phyloP scores from a whole-genome alignment of 2,888 invertebrate species.

The Muschampia plurimacula region DNA sequence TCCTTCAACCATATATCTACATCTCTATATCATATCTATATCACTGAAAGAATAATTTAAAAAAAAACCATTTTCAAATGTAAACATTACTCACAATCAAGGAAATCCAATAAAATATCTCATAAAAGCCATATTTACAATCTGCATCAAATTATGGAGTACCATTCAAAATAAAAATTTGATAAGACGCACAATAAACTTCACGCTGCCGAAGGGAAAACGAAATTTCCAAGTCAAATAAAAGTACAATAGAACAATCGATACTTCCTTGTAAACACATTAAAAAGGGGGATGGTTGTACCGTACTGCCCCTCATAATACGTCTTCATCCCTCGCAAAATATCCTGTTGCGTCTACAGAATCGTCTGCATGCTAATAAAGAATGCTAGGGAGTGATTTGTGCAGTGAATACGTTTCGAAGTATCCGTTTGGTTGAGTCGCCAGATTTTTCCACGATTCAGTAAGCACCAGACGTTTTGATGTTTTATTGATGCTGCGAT shows the following conservation, averaged over 20 bases:
- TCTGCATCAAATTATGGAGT: constrained; percentile 32
- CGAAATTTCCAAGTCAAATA: constrained; percentile 83
- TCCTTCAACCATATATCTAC: too few species aligned
- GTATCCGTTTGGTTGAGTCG: constrained; percentile 48
- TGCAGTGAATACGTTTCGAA: constrained; percentile 57
- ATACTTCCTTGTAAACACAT: constrained; percentile 85
- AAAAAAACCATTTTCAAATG: background rate
- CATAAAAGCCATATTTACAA: constrained; percentile 30
- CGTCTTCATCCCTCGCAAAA: constrained; percentile 74
- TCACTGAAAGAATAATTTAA: background rate
- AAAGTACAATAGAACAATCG: constrained; percentile 83
- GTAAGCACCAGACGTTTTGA: constrained; percentile 16
- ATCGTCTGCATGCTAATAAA: constrained; percentile 80
- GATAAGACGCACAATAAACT: constrained; percentile 63
- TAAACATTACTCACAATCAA: constrained; percentile 16
- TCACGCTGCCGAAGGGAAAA: constrained; percentile 60
- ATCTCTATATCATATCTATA: too few species aligned
- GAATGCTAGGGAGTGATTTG: constrained; percentile 76
- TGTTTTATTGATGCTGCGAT: constrained; percentile 15
- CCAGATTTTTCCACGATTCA: constrained; percentile 20
- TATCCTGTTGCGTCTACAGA: constrained; percentile 79
- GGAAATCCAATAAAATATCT: constrained; percentile 28
- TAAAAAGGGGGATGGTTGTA: constrained; percentile 66
- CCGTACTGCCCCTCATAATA: constrained; percentile 61
- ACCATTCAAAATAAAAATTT: constrained; percentile 49